phyloP scores from a whole-genome alignment of 2,113 vertebrate genomes.

The Chrysemys picta region DNA sequence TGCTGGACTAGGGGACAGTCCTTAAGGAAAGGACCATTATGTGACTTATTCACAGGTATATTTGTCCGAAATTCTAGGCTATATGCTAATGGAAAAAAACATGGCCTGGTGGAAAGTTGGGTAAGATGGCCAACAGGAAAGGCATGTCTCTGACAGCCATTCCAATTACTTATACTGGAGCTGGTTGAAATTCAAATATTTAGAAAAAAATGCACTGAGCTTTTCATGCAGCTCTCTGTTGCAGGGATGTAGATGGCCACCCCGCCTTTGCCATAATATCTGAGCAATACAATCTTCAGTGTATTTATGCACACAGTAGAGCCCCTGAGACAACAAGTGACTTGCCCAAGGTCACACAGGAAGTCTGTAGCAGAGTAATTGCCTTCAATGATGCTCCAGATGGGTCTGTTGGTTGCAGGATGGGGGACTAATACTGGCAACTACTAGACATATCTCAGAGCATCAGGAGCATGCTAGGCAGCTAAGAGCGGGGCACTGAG shows the following conservation, averaged over 20 bases:
- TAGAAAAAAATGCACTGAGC: background rate
- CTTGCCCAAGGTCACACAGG: rapidly evolving
- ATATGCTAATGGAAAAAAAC: background rate
- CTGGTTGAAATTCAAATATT: background rate
- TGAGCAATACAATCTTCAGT: background rate
- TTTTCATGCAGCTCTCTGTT: background rate
- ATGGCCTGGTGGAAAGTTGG: background rate
- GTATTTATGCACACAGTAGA: background rate
- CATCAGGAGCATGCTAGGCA: rapidly evolving
- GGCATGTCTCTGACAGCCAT: background rate
- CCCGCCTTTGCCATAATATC: background rate
- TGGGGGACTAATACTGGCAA: background rate
- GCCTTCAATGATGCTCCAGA: background rate
- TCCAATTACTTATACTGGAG: background rate
- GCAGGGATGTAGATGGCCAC: background rate
- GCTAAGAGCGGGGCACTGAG: background rate
- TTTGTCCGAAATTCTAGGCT: background rate
- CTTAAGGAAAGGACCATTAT: background rate
- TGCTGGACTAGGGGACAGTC: background rate
- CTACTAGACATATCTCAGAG: background rate
- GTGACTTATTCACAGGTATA: background rate
- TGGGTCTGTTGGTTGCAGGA: background rate
- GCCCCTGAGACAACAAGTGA: background rate
- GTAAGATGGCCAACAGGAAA: background rate
- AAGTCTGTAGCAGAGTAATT: no score